Evolutionary conservation across 2,888 invertebrate genomes (phyloP).

Genomic region (Apotomis capreana): DNA sequence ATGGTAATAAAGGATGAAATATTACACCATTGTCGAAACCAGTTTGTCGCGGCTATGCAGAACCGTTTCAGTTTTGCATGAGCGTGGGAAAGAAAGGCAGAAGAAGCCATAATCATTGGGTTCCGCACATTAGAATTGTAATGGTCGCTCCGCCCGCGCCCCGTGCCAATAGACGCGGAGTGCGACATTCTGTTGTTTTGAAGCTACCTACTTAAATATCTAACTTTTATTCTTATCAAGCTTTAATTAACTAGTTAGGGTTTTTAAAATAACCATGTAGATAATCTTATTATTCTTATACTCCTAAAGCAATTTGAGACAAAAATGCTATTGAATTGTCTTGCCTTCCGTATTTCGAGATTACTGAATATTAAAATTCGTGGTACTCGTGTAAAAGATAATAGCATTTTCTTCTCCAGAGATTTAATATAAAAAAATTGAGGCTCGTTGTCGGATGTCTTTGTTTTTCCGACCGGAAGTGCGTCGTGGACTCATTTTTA

Average conservation of each 20-base stretch:
- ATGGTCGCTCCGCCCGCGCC: conserved; percentile 41
- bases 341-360: conserved; percentile 1
- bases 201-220: too few species aligned
- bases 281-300: background rate
- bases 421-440: conserved; percentile 40
- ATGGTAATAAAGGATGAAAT: conserved; percentile 53
- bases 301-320: background rate
- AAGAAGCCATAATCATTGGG: conserved; percentile 47
- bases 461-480: conserved; percentile 32
- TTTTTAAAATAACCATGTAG: too few species aligned
- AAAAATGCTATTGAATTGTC: conserved; percentile 21
- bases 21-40: conserved; percentile 54
- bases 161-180: conserved; percentile 40
- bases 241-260: too few species aligned
- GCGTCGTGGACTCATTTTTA: conserved; percentile 24
- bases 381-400: conserved; percentile 31
- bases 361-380: conserved; percentile 32
- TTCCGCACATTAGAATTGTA: conserved; percentile 44
- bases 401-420: conserved; percentile 40
- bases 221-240: too few species aligned
- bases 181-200: conserved; percentile 33
- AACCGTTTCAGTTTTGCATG: conserved; percentile 54
- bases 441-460: conserved; percentile 32
- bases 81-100: conserved; percentile 54
- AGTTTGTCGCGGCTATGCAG: conserved; percentile 43